Conservation (phyloP, 92 coral and sea anemone genomes). For the Pocillopora grandis region DNA sequence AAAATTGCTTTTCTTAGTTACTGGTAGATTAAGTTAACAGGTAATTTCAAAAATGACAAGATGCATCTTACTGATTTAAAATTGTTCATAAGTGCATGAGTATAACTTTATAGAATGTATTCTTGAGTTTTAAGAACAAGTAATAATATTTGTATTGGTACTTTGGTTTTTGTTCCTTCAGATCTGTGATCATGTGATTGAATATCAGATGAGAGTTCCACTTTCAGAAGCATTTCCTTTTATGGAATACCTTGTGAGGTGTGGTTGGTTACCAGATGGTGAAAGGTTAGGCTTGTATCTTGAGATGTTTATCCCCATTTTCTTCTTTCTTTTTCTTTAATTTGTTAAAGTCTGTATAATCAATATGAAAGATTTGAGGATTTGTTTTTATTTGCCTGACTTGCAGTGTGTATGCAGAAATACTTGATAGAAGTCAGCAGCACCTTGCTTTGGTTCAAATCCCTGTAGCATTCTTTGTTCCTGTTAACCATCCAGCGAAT, state of each 20-base stretch:
- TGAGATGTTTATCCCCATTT: not conserved
- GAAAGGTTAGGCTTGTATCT: conserved; percentile 58
- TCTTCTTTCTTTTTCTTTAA: no score
- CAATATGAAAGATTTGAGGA: no score
- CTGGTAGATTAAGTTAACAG: no score
- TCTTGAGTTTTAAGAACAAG: no score
- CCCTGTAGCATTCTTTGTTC: conserved; percentile 84
- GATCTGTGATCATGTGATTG: conserved; percentile 75
- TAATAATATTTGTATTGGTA: no score
- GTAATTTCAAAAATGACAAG: no score
- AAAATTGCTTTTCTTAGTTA: no score
- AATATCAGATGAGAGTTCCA: conserved; percentile 83
- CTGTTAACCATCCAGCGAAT: conserved; percentile 74
- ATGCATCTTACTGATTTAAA: no score
- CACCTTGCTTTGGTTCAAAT: conserved; percentile 83
- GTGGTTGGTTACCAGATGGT: conserved; percentile 98
- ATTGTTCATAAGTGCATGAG: no score
- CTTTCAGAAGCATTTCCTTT: conserved; percentile 90
- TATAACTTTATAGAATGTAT: no score
- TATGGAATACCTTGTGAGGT: conserved; percentile 88
- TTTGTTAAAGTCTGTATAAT: no score
- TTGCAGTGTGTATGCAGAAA: conserved; percentile 85
- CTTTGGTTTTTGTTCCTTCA: conserved; percentile 18
- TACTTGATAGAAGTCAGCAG: conserved; percentile 90
- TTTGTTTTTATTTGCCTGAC: not conserved